phyloP scores from a whole-genome alignment of 2,888 invertebrate species.

The Fabriciana adippe region DNA sequence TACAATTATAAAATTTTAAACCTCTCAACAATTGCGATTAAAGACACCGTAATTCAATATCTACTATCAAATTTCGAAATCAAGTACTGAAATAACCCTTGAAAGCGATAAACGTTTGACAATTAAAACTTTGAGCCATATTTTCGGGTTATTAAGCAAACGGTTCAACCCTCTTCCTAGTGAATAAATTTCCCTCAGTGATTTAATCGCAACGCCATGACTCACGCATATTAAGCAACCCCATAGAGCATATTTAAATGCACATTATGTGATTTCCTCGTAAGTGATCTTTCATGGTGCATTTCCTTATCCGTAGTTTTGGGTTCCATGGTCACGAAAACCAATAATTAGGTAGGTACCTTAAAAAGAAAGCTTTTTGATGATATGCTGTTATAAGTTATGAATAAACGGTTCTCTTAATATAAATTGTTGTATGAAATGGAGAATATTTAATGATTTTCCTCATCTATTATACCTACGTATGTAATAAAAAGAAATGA shows the following conservation, averaged over 20 bases:
- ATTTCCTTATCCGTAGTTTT: slow-evolving; percentile 21
- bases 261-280: slow-evolving; percentile 66
- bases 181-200: slow-evolving; percentile 64
- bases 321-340: slow-evolving; percentile 23
- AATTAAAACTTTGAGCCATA: slow-evolving; percentile 66
- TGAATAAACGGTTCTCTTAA: no score
- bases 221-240: slow-evolving; percentile 58
- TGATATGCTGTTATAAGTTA: no score
- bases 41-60: slow-evolving; percentile 29
- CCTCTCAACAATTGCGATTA: background rate
- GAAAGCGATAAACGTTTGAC: slow-evolving; percentile 55
- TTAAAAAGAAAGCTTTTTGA: background rate
- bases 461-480: no score
- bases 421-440: no score
- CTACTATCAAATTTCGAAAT: slow-evolving; percentile 44
- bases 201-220: slow-evolving; percentile 57
- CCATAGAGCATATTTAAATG: slow-evolving; percentile 63
- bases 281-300: slow-evolving; percentile 52
- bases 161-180: slow-evolving; percentile 50
- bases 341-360: background rate
- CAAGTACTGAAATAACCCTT: slow-evolving; percentile 46
- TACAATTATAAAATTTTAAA: background rate
- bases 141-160: slow-evolving; percentile 67
- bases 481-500: no score
- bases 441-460: no score